Conservation (phyloP, 1,140 invertebrate genomes). For the Cotesia typhae region DNA sequence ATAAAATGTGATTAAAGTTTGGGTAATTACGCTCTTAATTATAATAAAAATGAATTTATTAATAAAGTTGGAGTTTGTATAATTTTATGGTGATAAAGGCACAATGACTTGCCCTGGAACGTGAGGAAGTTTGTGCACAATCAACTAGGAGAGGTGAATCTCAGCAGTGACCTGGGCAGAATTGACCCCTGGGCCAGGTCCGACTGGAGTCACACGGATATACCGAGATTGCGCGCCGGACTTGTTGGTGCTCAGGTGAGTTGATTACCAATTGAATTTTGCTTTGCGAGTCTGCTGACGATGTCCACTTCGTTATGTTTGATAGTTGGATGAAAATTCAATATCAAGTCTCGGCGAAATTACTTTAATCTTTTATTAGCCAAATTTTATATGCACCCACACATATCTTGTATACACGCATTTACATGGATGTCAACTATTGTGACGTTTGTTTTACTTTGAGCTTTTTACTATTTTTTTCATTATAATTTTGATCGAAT, state of each 20-base stretch:
- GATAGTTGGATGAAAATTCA: constrained; percentile 8
- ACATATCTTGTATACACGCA: no score
- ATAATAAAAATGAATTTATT: no score
- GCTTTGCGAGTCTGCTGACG: not conserved
- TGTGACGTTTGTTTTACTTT: no score
- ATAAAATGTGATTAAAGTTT: no score
- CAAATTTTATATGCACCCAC: no score
- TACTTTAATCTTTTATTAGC: no score
- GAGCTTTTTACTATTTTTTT: no score
- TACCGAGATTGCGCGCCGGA: constrained; percentile 82
- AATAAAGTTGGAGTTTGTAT: not conserved
- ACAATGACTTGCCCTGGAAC: constrained; percentile 90
- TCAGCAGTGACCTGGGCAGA: constrained; percentile 77
- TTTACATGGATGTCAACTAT: no score
- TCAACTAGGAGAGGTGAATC: constrained; percentile 80
- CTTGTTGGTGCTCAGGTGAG: constrained; percentile 80
- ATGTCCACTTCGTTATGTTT: constrained; percentile 5
- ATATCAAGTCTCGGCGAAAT: no score
- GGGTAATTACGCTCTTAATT: no score
- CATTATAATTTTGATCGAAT: no score
- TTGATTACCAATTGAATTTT: constrained; percentile 32
- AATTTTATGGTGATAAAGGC: constrained; percentile 66
- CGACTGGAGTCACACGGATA: constrained; percentile 88
- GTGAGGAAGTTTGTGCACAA: constrained; percentile 84
- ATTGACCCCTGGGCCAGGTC: constrained; percentile 82